Conservation (phyloP, 53 echinoderm and acorn worm species). For the Patiria pectinifera region DNA sequence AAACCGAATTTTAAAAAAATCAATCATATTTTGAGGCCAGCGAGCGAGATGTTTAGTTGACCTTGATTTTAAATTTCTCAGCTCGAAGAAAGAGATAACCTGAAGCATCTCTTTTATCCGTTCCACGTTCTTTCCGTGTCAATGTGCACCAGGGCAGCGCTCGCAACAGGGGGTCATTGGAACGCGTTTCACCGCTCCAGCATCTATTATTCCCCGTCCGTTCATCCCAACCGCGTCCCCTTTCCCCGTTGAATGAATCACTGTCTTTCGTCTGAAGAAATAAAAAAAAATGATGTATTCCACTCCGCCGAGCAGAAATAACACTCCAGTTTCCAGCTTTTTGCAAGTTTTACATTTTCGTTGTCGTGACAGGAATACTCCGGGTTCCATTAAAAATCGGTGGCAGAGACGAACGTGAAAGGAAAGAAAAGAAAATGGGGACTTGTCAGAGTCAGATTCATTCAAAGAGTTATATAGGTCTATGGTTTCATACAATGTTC, state of each 20-base stretch:
- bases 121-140: not conserved
- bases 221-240: not conserved
- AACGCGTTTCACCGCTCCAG: not conserved
- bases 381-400: not conserved
- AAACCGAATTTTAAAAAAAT: too few relatives aligned
- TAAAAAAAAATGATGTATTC: not conserved
- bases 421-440: not conserved
- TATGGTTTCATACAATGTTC: not conserved
- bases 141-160: not conserved
- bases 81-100: too few relatives aligned
- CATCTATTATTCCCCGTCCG: not conserved
- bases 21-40: too few relatives aligned
- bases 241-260: not conserved
- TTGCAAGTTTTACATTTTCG: slow-evolving; percentile 1
- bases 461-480: too few relatives aligned
- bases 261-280: not conserved
- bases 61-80: too few relatives aligned
- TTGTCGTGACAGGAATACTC: not conserved
- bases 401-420: not conserved
- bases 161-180: not conserved
- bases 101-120: too few relatives aligned
- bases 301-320: slow-evolving; percentile 6
- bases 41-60: too few relatives aligned
- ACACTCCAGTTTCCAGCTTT: slow-evolving; percentile 1
- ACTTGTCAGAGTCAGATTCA: not conserved